Base-by-base conservation (phyloP, 2,888 invertebrate genomes). In the Ochropacha duplaris region DNA sequence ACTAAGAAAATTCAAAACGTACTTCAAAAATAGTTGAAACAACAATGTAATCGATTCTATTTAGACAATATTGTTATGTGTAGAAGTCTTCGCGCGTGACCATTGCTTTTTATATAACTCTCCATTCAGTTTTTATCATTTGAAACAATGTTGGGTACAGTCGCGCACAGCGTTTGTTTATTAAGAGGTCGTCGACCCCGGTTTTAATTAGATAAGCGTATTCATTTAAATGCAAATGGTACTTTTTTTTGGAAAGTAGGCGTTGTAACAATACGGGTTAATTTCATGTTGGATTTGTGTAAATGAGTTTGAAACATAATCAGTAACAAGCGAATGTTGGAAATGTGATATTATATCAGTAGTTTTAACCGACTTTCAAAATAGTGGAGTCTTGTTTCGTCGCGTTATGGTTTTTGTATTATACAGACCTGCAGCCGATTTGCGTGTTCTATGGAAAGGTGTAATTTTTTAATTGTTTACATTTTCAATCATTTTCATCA, bases 131-230 rank as follows among this genome's bases (percentile, higher is more conserved):
- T 44, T 44, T 44, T 44, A 44, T 44, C 44, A 44, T 44, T 44
- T 19, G 8, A n/a, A 44, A 44, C 44, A 44, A 44, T 44, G 44
- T 44, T 44, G 44, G 16, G 44, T 44, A 44, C 44, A 44, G 44
- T 44, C 44, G 31, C 19, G 28, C 12, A 51, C 28, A 22, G 19
- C 12, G 31, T 34, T 34, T 19, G n/a, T 26, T 51, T 51, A 28
- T 26, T 51, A 28, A 31, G 11, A 31, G 52, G 28, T 52, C 34
- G 31, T 52, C 22, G 52, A 52, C 52, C 52, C 26, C 31, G 12
- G n/a, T 11, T 68, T 72, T 76, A 78, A 76, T 79, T 79, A 79
- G 71, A 73, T 74, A 73, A 75, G 73, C 62, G 67, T 66, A 72
- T 74, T 74, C 66, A 66, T 72, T 74, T 68, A 72, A 72, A 63